phyloP scores from a whole-genome alignment of 2,888 invertebrate species.

The Nowickia ferox region DNA sequence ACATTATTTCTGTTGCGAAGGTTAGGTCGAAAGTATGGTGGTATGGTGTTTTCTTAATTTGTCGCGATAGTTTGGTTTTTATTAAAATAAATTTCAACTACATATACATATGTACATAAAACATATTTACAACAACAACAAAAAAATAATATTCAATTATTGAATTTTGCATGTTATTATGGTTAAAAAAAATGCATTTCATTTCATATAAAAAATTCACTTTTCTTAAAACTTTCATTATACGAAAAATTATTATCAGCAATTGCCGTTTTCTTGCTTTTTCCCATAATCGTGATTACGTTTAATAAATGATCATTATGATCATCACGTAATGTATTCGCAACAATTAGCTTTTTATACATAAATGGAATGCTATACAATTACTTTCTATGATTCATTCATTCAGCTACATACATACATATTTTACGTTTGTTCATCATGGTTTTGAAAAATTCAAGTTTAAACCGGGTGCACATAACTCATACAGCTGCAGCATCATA shows the following conservation, averaged over 20 bases:
- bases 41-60: neutral
- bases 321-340: slow-evolving; percentile 58
- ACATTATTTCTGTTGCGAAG: slow-evolving; percentile 25
- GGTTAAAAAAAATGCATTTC: slow-evolving; percentile 1
- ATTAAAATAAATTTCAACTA: slow-evolving; percentile 68
- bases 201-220: slow-evolving; percentile 53
- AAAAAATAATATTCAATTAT: slow-evolving; percentile 1
- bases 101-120: slow-evolving; percentile 26
- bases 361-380: slow-evolving; percentile 64
- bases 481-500: neutral
- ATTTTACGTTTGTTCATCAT: slow-evolving; percentile 6
- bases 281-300: slow-evolving; percentile 24
- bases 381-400: slow-evolving; percentile 71
- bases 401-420: slow-evolving; percentile 21
- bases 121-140: neutral
- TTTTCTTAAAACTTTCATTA: slow-evolving; percentile 65
- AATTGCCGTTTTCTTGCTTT: slow-evolving; percentile 42
- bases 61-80: slow-evolving; percentile 33
- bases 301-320: slow-evolving; percentile 57
- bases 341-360: slow-evolving; percentile 36
- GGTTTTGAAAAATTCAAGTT: slow-evolving; percentile 57
- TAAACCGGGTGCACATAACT: slow-evolving; percentile 42
- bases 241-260: slow-evolving; percentile 51
- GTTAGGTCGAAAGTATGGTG: slow-evolving; percentile 52
- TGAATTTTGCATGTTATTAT: neutral